Base-by-base conservation (phyloP, 2,797 vertebrate species). In the Bradypodion pumilum region DNA sequence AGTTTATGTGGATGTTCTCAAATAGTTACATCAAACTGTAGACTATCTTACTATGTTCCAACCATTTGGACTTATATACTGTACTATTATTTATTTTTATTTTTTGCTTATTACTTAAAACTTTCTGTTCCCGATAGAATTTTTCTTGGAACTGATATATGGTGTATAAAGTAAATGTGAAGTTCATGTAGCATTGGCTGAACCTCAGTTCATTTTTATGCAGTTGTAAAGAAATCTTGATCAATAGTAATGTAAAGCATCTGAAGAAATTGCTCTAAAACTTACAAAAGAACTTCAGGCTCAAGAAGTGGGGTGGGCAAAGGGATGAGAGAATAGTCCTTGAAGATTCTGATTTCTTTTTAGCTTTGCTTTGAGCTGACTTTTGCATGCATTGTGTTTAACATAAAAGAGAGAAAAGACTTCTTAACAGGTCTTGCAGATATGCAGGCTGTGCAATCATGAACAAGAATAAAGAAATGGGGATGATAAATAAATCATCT, bases 131-230 rank as follows among this genome's bases (percentile, higher is more conserved):
- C 21, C 23, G 35, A 2, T 40, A 70, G 10, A 27, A 21, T 40
- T 40, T 40, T 40, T 42, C 68, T 40, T 10, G 8, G 52, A 27
- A 15, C 56, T 25, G 12, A 2, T 13, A 2, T 13, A 70, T 12
- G n/a, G 27, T 81, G 52, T 12, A 49, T 66, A 83, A 12, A 35
- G 37, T 27, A 52, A 23, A n/a, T 82, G 79, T 92, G 42, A 90
- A 69, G 74, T 29, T 69, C 40, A 56, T 5, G 86, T 52, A 8
- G 5, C 52, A 49, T 78, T 81, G n/a, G 5, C 32, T 78, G 86
- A 85, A 78, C 84, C 69, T 86, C 83, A 49, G 32, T 69, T 79
- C 76, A 44, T 63, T 13, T 44, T 83, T 78, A 2, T 72, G 19
- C 72, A 69, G 23, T 69, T 46, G 40, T 19, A 78, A 81, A 83